Evolutionary conservation across 2,888 invertebrate species (phyloP), one percentile per base, ranked within the genome.

Genomic region (Mechanitis mazaeus): DNA sequence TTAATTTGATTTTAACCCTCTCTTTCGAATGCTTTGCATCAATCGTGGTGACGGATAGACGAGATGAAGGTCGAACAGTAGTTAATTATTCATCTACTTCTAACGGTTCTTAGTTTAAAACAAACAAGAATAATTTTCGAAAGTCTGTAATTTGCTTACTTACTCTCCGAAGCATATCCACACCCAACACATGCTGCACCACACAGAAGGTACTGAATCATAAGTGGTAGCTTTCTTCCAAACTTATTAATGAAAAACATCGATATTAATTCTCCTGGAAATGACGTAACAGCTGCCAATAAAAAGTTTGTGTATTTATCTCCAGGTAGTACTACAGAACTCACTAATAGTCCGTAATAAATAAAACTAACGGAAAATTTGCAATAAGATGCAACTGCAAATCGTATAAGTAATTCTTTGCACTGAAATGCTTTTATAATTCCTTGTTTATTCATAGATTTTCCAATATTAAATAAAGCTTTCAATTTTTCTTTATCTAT

Each of bases 301-400:
- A 86, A 63, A 60, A 87, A 88, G 68, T 87, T 87, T 2, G 77
- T 75, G 59, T 87, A 84, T 60, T 85, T 87, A 58, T 85, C 75
- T 0, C 88, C 88, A 0, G 88, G 86, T 28, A 88, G 68, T 68
- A 71, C 81, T 1, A 87, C 87, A 0, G 86, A 84, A 63, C 86
- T 85, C 33, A 85, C 73, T 75, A 85, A 78, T 61, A 88, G 58
- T 0, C 87, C 87, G 58, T 84, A 86, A 65, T 87, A 88, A 7
- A 87, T 83, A 57, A 87, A 88, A 33, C 74, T 80, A 0, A 78
- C 75, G 0, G 85, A 81, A 61, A 86, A 86, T 56, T 85, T 73
- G 55, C 78, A 78, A 1, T 76, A 64, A 1, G 72, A 70, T 0
- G 73, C 73, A 0, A 85, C 80, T 0, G 81, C 6, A 1, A 84